Base-by-base conservation (phyloP, 2,797 vertebrate species). In the Hydrophis major region DNA sequence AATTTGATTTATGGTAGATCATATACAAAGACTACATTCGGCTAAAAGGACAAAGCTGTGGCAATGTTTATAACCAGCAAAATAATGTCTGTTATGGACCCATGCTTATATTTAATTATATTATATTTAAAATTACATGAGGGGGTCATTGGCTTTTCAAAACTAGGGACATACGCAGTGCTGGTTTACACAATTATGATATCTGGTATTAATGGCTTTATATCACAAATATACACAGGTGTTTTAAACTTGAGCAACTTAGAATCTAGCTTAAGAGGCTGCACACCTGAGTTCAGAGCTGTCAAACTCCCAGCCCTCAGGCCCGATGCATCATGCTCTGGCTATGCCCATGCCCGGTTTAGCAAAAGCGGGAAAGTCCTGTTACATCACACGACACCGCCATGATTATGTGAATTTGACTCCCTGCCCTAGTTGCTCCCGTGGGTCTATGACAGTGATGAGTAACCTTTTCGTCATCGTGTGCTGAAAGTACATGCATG, bases 31-130 rank as follows among this genome's bases (percentile, higher is more conserved):
- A 27, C 95, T 59, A 66, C 95, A 95, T 92, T 93, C 93, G 94
- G 94, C 96, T 93, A 94, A 95, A 96, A 95, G 90, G 94, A 95
- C 95, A 96, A 96, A 96, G 92, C 95, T 96, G 95, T 94, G 95
- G 42, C 37, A n/a, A 6, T 53, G 32, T 90, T 42, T 78, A 32
- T 25, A 57, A 32, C 25, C 11, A 83, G 27, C 56, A 16, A 28
- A 83, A 63, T 42, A 90, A 20, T 60, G 14, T 13, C 14, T 78
- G 4, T 60, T 59, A 57, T 42, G n/a, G 57, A 91, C 14, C 2
- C 13, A 53, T 18, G 8, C 2, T 60, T 47, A 47, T 47, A 14
- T 83, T 83, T 91, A 53, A 42, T 61, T 86, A n/a, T 57, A 50
- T 10, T 12, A 14, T 69, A 16, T 32, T 66, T 69, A 32, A 69